Base-by-base conservation (phyloP, 2,888 invertebrate species). In the Leucophenga montana region DNA sequence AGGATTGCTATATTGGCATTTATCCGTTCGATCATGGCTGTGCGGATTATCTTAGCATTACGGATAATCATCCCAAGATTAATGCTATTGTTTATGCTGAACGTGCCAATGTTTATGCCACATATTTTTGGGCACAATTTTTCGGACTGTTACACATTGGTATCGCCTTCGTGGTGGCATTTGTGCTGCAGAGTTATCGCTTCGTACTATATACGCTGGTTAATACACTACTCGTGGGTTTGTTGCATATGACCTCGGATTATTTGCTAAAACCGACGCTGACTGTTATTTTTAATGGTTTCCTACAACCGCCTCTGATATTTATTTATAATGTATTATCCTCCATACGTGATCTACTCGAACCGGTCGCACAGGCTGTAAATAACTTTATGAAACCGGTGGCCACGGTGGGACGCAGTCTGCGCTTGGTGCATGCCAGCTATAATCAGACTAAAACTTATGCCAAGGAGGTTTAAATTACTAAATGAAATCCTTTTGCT, bases 11-110 rank as follows among this genome's bases (percentile, higher is more conserved):
- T 78, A 91, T 92, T 9, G 92, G 93, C 73, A 90, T 93, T 61
- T 93, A 93, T 85, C 92, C 92, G 73, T 93, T 93, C 76, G 93
- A 93, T 82, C 92, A 92, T 78, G 93, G 93, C 61, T 92, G 92
- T 80, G 90, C 92, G 1, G 91, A 91, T 67, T 93, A 92, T 79
- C 91, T 91, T 74, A 89, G 90, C 73, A 93, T 93, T 1, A 92
- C 92, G 0, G 93, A 93, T 76, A 89, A 89, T 8, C 90, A 91
- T n/a, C 93, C 92, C 0, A 86, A 91, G 31, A 87, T 92, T 11
- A 79, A 88, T 14, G 90, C 92, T 0, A 92, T 92, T 72, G 73
- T 90, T 39, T 82, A 91, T 27, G 91, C 92, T 0, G 91, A 93
- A 73, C 91, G 90, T 77, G 91, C 92, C 0, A 92, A 92, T 69